Percentiles rank a stretch among this genome's conserved stretches.
phyloP scores from a whole-genome alignment of 2,888 invertebrate genomes.

The Stenichneumon culpator region DNA sequence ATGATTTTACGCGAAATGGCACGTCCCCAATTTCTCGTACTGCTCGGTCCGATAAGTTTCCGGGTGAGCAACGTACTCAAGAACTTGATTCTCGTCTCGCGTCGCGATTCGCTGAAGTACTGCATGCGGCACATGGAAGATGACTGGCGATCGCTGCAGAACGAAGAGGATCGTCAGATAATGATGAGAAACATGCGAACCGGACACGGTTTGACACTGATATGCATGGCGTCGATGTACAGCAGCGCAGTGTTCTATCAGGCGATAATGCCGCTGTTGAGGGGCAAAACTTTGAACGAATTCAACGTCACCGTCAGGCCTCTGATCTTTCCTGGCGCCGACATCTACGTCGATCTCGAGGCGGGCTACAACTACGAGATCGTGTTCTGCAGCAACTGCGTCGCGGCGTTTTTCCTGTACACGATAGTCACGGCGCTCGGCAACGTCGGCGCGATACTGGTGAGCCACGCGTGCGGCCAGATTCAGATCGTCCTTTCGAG shows the following conservation, averaged over 20 bases:
- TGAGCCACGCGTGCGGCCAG: constrained; percentile 73
- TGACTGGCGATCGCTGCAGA: constrained; percentile 70
- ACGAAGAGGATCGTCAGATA: constrained; percentile 21
- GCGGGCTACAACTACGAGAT: constrained; percentile 72
- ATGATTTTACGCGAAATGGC: constrained; percentile 47
- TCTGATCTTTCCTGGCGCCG: constrained; percentile 56
- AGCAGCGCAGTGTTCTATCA: constrained; percentile 71
- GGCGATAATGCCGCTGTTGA: constrained; percentile 68
- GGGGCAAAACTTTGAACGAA: constrained; percentile 50
- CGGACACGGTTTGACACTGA: constrained; percentile 57
- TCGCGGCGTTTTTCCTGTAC: constrained; percentile 61
- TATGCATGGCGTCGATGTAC: constrained; percentile 67
- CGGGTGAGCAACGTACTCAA: constrained; percentile 54
- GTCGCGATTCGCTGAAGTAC: constrained; percentile 47
- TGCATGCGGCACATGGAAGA: constrained; percentile 68
- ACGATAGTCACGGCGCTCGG: constrained; percentile 67
- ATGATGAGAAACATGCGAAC: constrained; percentile 68
- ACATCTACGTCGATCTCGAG: constrained; percentile 63
- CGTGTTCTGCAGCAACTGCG: constrained; percentile 62
- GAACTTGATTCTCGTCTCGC: constrained; percentile 49
- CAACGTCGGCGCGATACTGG: constrained; percentile 71
- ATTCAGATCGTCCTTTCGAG: constrained; percentile 67
- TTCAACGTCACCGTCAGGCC: constrained; percentile 65
- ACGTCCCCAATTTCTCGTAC: constrained; percentile 30
- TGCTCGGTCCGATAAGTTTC: constrained; percentile 59